Evolutionary conservation across 1,140 invertebrate genomes (phyloP), one percentile per base, ranked within the genome.

Genomic region (Scaptomyza montana): DNA sequence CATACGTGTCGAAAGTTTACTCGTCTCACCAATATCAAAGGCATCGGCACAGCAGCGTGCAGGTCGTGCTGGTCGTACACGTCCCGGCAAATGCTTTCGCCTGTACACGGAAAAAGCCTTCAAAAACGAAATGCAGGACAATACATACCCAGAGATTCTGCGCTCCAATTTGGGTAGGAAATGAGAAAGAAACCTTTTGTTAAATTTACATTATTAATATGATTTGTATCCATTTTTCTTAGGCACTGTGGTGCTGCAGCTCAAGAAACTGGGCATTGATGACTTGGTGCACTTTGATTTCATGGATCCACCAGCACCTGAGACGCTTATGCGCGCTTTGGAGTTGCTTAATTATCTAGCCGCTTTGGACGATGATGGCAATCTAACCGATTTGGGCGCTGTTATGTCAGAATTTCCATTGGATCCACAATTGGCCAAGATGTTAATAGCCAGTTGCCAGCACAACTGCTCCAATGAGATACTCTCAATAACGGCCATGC

Each of bases 221-320:
- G 12, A 1, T 7, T 8, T 33, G 2, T 2, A 12, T 39, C 45
- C 2, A 25, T 33, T 46, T 62, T 1, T 12, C 25, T 3, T 36
- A 92, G 91, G 91, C 3, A 97, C 98, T 66, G 98, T 99, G 70
- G 99, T 99, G 49, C 93, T 99, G 61, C 99, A 99, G 93, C 93
- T 99, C 77, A 99, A 99, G 92, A 99, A 99, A 93, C 94, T 99
- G 41, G 99, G 99, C 74, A 99, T 99, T 81, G 98, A 99, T 92
- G 99, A 99, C 94, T 93, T 99, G 79, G 99, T 99, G 39, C 99
- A 99, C 92, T 99, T 99, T 93, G 99, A 99, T 93, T 99, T 99
- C 92, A 99, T 99, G 99, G 99, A 99, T 94, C 99, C 99, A 13
- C 99, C 99, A 21, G 99, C 99, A n/a, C 99, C 99, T 0, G 99